Percentiles rank a stretch among this genome's conserved stretches.
Evolutionary conservation across 2,113 vertebrate species (phyloP).

Genomic region (Ciconia maguari): DNA sequence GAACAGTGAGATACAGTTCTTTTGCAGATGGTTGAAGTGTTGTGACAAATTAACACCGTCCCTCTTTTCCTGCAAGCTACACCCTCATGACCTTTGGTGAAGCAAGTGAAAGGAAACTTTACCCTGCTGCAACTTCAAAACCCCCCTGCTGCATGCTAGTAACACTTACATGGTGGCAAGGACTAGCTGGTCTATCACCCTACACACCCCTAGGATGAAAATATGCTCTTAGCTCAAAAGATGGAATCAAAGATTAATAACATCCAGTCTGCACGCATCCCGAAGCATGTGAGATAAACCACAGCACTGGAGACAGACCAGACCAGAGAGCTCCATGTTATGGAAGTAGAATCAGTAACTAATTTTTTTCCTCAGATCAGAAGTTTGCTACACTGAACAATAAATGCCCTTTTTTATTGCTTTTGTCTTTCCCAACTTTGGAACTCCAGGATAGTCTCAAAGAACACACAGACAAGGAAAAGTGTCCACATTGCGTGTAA

Average conservation of each 20-base stretch:
- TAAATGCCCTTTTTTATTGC: not conserved
- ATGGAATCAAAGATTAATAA: not conserved
- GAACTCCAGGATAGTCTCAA: not conserved
- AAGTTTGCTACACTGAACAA: not conserved
- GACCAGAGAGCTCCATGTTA: not conserved
- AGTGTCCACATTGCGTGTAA: not conserved
- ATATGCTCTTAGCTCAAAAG: not conserved
- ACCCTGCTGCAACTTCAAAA: not conserved
- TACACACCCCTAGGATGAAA: not conserved
- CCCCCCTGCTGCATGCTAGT: not conserved
- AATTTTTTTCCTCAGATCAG: not conserved
- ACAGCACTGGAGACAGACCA: not conserved
- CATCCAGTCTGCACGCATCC: not conserved
- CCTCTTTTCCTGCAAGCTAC: not conserved
- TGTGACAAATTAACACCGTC: not conserved
- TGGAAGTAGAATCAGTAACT: not conserved
- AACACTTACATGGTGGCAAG: not conserved
- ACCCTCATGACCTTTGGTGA: not conserved
- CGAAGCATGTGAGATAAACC: not conserved
- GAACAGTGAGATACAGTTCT: not conserved
- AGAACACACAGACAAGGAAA: not conserved
- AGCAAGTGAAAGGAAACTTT: not conserved
- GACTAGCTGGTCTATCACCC: not conserved
- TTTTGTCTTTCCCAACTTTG: not conserved
- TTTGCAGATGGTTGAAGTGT: not conserved